Evolutionary conservation across 2,113 vertebrate genomes (phyloP).

Genomic region (Thinocorus orbignyianus): DNA sequence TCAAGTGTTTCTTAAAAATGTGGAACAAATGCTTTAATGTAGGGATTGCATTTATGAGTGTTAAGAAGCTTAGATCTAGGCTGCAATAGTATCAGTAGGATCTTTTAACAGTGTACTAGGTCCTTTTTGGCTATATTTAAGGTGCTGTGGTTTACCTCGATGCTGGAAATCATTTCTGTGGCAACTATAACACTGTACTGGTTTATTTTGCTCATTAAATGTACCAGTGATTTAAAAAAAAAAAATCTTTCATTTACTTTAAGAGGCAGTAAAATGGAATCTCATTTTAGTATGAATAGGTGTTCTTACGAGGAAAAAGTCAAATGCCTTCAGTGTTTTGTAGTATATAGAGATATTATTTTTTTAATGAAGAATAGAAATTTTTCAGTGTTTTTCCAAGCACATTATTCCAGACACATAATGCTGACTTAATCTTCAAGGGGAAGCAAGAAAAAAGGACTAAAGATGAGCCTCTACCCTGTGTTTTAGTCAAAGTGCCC

Average conservation of each 20-base stretch:
- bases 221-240: not conserved
- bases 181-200: not conserved
- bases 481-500: not conserved
- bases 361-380: not conserved
- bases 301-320: not conserved
- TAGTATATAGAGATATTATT: not conserved
- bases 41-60: not conserved
- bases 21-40: not conserved
- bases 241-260: not conserved
- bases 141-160: not conserved
- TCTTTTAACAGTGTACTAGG: rapidly evolving
- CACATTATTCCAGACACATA: not conserved
- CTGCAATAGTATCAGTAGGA: no score
- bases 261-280: not conserved
- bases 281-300: not conserved
- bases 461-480: not conserved
- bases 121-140: not conserved
- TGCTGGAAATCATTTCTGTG: not conserved
- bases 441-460: not conserved
- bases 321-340: not conserved
- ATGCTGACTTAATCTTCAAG: not conserved
- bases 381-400: not conserved
- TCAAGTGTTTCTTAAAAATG: not conserved
- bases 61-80: not conserved
- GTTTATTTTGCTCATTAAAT: not conserved